phyloP scores from a whole-genome alignment of 2,113 vertebrate species.

The Aptenodytes forsteri region DNA sequence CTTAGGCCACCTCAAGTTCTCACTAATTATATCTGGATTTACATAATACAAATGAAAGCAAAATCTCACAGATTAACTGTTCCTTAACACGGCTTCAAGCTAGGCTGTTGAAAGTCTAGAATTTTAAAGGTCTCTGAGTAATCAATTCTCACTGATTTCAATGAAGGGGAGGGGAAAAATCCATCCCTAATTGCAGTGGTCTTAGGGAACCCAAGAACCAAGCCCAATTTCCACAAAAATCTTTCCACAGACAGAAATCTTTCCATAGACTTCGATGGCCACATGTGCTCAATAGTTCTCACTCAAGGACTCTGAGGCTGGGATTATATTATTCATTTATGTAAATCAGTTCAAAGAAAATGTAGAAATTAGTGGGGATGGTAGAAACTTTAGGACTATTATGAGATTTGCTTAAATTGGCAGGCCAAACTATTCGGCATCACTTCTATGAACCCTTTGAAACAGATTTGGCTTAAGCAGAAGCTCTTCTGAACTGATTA shows the following conservation, averaged over 20 bases:
- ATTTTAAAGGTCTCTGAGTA: background rate
- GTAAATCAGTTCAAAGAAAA: conserved; percentile 50
- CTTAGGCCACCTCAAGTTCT: background rate
- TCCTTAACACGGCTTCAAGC: background rate
- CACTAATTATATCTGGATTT: background rate
- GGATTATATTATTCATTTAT: conserved; percentile 11
- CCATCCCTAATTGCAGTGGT: background rate
- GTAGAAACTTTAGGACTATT: conserved; percentile 15
- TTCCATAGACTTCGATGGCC: background rate
- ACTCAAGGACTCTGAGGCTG: background rate
- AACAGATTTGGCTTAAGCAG: conserved; percentile 3
- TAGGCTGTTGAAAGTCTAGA: background rate
- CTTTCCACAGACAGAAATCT: conserved; percentile 36
- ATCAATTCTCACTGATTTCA: background rate
- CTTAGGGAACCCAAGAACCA: background rate
- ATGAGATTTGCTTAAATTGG: conserved; percentile 28
- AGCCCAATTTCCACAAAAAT: conserved; percentile 45
- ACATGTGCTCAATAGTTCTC: conserved; percentile 23
- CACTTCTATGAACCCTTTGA: background rate
- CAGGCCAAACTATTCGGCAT: background rate
- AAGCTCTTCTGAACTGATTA: background rate
- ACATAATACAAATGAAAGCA: background rate
- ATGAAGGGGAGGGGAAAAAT: background rate
- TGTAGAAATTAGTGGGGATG: background rate
- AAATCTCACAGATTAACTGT: background rate